phyloP scores from a whole-genome alignment of 2,797 vertebrate genomes.

The Ceryle rudis region DNA sequence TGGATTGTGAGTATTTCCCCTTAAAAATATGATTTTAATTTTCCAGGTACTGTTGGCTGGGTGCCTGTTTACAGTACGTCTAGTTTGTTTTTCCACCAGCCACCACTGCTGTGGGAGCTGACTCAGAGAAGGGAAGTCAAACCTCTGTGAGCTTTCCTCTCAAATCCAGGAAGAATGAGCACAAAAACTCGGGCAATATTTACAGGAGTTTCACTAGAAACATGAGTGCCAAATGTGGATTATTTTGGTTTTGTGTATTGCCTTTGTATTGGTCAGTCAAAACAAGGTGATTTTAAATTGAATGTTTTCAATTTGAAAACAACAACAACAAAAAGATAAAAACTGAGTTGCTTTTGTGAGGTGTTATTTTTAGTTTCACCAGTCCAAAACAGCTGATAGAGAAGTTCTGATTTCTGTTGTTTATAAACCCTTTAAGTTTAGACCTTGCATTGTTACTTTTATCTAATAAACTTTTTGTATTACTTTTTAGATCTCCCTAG shows the following conservation, averaged over 20 bases:
- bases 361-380: background rate
- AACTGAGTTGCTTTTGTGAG: background rate
- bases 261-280: constrained; percentile 4
- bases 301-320: background rate
- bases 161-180: background rate
- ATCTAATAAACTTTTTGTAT: background rate
- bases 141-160: background rate
- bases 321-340: background rate
- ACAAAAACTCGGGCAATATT: background rate
- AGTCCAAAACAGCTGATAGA: rapidly evolving
- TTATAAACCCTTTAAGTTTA: background rate
- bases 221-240: rapidly evolving
- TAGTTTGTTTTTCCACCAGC: constrained; percentile 38
- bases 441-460: background rate
- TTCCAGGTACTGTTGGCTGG: constrained; percentile 33
- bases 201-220: background rate
- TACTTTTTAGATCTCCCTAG: background rate
- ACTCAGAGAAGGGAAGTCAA: background rate
- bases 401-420: background rate
- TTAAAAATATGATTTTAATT: background rate
- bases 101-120: background rate
- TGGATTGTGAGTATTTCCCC: background rate
- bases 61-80: background rate
- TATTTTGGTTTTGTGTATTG: background rate
- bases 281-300: constrained; percentile 39